A percentile compares a stretch with the other conserved stretches of the same genome.
Conservation (phyloP, 1,140 invertebrate species). For the Panagrolaimus sp. region DNA sequence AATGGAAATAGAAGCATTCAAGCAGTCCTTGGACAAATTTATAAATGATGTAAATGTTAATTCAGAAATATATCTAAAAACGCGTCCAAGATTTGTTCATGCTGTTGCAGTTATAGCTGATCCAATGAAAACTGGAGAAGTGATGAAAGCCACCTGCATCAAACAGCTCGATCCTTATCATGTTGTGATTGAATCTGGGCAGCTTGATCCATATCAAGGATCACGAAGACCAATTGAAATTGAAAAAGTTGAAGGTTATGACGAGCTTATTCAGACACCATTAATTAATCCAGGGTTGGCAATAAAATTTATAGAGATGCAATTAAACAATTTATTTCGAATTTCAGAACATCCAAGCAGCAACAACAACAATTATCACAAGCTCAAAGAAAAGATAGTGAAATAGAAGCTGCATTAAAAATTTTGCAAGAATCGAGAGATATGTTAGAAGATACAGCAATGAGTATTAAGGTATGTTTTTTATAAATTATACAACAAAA, state of each 20-base stretch:
- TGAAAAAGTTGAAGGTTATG: neutral
- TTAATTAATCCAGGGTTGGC: too few relatives aligned
- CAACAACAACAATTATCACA: neutral
- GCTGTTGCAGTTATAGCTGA: conserved; percentile 3
- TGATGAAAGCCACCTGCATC: conserved; percentile 7
- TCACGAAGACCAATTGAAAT: neutral
- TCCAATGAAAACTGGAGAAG: neutral
- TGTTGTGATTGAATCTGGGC: neutral
- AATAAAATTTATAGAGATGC: too few relatives aligned
- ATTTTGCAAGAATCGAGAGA: conserved; percentile 3
- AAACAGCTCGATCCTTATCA: conserved; percentile 10
- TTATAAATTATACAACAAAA: too few relatives aligned
- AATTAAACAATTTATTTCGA: too few relatives aligned
- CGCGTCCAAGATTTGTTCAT: neutral
- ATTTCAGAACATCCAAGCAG: too few relatives aligned
- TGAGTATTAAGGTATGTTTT: too few relatives aligned
- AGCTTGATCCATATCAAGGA: neutral
- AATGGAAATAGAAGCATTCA: conserved; percentile 8
- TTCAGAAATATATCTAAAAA: neutral
- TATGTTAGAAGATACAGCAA: neutral
- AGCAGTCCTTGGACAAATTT: neutral
- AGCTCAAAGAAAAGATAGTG: neutral
- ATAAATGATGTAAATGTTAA: neutral
- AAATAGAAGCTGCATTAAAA: conserved; percentile 4
- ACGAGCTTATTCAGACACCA: neutral